Conservation (phyloP, 2,888 invertebrate species). For the Aplocera efformata region DNA sequence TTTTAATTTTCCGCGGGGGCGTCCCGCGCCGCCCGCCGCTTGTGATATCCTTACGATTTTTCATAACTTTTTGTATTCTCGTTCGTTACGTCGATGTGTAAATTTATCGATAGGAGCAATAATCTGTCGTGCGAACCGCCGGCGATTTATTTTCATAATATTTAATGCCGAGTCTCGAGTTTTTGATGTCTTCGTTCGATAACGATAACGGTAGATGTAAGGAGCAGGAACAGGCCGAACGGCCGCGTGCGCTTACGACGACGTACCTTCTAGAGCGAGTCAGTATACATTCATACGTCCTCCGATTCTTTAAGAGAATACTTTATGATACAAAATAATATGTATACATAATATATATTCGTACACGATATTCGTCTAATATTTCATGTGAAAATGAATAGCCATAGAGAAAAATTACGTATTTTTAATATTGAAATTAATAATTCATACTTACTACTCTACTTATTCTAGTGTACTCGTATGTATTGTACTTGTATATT, state of each 20-base stretch:
- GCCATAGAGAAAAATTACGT: slow-evolving; percentile 80
- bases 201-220: slow-evolving; percentile 76
- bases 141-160: slow-evolving; percentile 81
- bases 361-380: slow-evolving; percentile 76
- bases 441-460: slow-evolving; percentile 72
- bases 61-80: slow-evolving; percentile 80
- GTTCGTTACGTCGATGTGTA: slow-evolving; percentile 80
- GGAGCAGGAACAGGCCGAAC: slow-evolving; percentile 70
- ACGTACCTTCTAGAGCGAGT: slow-evolving; percentile 79
- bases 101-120: slow-evolving; percentile 80
- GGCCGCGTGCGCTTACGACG: slow-evolving; percentile 78
- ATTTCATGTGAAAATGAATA: slow-evolving; percentile 75
- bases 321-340: slow-evolving; percentile 66
- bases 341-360: slow-evolving; percentile 78
- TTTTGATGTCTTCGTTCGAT: slow-evolving; percentile 79
- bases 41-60: slow-evolving; percentile 81
- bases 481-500: slow-evolving; percentile 60
- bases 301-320: slow-evolving; percentile 73
- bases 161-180: slow-evolving; percentile 76
- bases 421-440: slow-evolving; percentile 80
- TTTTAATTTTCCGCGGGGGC: slow-evolving; percentile 80
- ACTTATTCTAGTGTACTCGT: slow-evolving; percentile 57
- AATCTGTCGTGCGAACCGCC: slow-evolving; percentile 77
- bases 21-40: slow-evolving; percentile 80
- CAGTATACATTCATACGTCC: slow-evolving; percentile 80